Conservation (phyloP, 2,113 vertebrate genomes). For the Catharus bicknelli region DNA sequence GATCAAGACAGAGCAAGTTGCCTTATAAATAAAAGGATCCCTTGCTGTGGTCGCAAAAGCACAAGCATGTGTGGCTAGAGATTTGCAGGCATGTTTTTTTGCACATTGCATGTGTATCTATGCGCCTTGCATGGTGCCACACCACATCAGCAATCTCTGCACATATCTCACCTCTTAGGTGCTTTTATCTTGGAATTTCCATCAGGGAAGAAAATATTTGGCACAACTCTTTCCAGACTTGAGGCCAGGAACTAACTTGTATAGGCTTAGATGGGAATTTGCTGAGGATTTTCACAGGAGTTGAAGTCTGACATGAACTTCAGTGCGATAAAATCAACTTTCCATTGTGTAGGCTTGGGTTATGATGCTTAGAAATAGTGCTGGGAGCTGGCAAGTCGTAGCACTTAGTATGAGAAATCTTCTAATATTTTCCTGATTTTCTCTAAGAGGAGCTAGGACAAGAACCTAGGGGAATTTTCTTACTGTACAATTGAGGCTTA, state of each 20-base stretch:
- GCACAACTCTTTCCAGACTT: not conserved
- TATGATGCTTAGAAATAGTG: not conserved
- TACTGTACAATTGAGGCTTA: conserved; percentile 3
- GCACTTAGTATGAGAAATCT: not conserved
- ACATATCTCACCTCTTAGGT: not conserved
- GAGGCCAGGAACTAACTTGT: not conserved
- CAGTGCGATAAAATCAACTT: not conserved
- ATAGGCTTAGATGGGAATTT: not conserved
- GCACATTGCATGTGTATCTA: not conserved
- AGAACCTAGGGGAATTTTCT: not conserved
- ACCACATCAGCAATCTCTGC: not conserved
- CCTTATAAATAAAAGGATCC: not conserved
- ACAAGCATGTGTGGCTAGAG: not conserved
- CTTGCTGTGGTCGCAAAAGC: not conserved
- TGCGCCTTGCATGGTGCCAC: not conserved
- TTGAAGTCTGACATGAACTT: not conserved
- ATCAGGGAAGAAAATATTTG: not conserved
- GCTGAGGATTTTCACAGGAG: not conserved
- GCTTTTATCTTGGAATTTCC: not conserved
- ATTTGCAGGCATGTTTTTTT: not conserved
- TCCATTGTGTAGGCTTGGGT: not conserved
- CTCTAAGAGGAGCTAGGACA: not conserved
- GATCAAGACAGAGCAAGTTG: not conserved
- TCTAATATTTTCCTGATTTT: not conserved
- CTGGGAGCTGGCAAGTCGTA: not conserved